phyloP scores from a whole-genome alignment of 1,140 invertebrate species.

The Tetranychus cinnabarinus region DNA sequence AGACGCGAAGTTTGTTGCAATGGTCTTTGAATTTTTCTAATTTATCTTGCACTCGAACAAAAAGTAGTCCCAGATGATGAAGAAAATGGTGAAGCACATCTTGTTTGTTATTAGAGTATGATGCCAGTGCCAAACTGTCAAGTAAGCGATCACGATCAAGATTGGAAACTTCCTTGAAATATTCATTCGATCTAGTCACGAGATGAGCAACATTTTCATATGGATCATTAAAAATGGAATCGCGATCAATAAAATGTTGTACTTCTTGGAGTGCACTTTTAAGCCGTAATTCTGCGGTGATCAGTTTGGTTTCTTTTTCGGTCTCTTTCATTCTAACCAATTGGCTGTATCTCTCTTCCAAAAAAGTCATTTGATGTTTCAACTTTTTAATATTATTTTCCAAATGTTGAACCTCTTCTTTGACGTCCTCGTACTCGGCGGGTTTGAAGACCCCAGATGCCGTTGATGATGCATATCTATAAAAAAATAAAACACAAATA shows the following conservation, averaged over 20 bases:
- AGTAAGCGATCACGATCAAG: neutral
- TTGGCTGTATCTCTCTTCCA: neutral
- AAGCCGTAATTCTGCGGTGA: neutral
- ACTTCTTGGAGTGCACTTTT: neutral
- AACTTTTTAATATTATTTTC: neutral
- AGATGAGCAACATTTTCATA: neutral
- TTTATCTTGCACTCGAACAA: neutral
- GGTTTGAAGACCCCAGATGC: neutral
- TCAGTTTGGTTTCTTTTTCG: neutral
- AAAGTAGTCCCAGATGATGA: neutral
- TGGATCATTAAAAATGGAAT: neutral
- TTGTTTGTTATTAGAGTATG: neutral
- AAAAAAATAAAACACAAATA: neutral
- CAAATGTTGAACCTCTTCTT: neutral
- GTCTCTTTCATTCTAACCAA: neutral
- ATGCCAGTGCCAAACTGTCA: neutral
- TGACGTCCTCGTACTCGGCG: neutral
- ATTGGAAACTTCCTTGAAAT: neutral
- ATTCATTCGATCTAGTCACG: neutral
- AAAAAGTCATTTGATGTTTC: neutral
- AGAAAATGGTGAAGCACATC: neutral
- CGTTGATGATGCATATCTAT: neutral
- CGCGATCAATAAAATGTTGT: neutral
- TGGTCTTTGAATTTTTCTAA: neutral
- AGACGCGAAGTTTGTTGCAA: neutral